Percentiles rank a stretch among this genome's conserved stretches.
Conservation (phyloP, 2,797 vertebrate genomes). For the Ciconia nigra region DNA sequence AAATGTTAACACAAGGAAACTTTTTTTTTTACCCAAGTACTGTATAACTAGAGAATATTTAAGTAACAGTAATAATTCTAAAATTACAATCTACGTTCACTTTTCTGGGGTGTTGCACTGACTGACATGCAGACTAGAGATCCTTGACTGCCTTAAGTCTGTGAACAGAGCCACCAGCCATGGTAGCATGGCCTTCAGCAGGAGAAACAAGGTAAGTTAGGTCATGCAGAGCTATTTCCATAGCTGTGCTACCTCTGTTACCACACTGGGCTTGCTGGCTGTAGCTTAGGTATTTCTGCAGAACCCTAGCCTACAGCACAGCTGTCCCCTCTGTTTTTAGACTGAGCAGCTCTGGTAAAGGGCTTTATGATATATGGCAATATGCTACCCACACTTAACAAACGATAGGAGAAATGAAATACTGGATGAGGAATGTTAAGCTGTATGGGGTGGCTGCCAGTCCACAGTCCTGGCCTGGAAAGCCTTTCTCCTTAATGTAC, state of each 20-base stretch:
- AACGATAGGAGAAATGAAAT: background rate
- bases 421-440: slow-evolving; percentile 19
- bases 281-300: background rate
- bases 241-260: background rate
- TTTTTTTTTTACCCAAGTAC: background rate
- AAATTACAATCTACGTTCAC: background rate
- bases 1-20: background rate
- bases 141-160: background rate
- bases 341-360: background rate
- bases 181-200: background rate
- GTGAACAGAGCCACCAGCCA: background rate
- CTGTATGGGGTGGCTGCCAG: background rate
- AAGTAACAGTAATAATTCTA: background rate
- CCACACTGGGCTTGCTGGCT: background rate
- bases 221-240: background rate
- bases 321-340: slow-evolving; percentile 40
- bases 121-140: background rate
- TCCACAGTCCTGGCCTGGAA: background rate
- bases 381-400: background rate
- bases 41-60: background rate
- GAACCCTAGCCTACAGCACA: background rate
- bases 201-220: slow-evolving; percentile 7
- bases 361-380: background rate
- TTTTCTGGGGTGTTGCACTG: background rate
- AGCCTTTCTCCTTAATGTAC: background rate